Conservation (phyloP, 2,797 vertebrate species). For the Australoheros facetus region DNA sequence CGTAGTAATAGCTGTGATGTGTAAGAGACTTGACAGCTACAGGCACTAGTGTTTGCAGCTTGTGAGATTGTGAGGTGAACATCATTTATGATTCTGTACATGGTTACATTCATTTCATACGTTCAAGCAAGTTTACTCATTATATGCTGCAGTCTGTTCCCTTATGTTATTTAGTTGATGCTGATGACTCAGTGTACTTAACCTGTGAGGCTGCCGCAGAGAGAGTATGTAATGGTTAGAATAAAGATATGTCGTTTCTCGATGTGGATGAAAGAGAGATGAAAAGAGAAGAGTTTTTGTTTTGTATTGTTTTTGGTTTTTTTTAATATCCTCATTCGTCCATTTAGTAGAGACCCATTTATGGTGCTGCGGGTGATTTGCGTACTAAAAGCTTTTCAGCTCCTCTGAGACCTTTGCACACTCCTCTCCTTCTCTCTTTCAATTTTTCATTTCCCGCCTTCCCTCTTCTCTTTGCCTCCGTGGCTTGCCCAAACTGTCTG, state of each 20-base stretch:
- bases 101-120: not conserved
- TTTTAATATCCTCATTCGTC: constrained; percentile 47
- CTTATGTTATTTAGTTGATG: not conserved
- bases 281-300: not conserved
- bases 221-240: constrained; percentile 13
- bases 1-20: constrained; percentile 28
- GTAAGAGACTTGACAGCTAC: not conserved
- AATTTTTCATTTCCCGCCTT: constrained; percentile 44
- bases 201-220: constrained; percentile 24
- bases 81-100: not conserved
- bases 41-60: not conserved
- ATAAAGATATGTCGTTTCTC: constrained; percentile 40
- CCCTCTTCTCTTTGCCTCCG: constrained; percentile 36
- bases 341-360: constrained; percentile 54
- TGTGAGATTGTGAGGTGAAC: not conserved
- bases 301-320: not conserved
- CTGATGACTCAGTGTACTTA: constrained; percentile 31
- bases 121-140: not conserved
- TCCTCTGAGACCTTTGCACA: constrained; percentile 61
- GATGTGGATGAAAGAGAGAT: constrained; percentile 12
- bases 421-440: constrained; percentile 47
- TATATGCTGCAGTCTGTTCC: constrained; percentile 7
- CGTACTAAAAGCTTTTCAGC: constrained; percentile 61
- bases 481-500: constrained; percentile 66
- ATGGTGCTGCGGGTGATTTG: constrained; percentile 60